These are phyloP conservation scores for Alectoris magna DNA, from an alignment of 2,797 vertebrate genomes.

Conservation along the genomic window DNA sequence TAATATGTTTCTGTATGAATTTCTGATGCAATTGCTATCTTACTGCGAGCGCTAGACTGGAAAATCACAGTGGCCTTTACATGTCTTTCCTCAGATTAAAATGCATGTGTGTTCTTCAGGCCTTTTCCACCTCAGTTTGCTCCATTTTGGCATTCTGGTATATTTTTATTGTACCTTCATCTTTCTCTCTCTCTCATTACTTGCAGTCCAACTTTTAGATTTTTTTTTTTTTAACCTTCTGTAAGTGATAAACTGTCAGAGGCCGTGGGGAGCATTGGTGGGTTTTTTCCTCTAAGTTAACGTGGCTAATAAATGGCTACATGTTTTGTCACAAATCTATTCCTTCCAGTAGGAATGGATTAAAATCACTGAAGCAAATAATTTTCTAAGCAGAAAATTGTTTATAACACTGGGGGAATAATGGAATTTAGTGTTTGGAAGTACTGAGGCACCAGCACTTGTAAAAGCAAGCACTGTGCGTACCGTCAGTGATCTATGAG, in stretches of 20 bases:
- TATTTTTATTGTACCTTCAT: background rate
- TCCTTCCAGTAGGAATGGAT: background rate
- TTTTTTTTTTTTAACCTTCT: background rate
- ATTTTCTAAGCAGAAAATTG: background rate
- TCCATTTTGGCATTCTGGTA: background rate
- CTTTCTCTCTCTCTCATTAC: background rate
- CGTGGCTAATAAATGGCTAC: background rate
- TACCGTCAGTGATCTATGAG: background rate
- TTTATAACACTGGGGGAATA: background rate
- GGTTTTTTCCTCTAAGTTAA: background rate
- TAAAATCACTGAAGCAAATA: background rate
- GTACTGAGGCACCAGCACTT: background rate
- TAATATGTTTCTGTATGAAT: background rate
- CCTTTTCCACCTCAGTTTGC: background rate
- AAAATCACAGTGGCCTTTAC: slow-evolving; percentile 17
- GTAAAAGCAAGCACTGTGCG: slow-evolving; percentile 12
- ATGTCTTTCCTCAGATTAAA: background rate
- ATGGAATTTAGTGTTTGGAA: slow-evolving; percentile 9
- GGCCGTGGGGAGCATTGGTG: background rate
- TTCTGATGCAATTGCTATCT: background rate
- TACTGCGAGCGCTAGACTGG: background rate
- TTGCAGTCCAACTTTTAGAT: background rate
- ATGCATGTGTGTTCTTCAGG: background rate
- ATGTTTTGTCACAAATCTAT: background rate
- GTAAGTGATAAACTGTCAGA: background rate